phyloP scores from a whole-genome alignment of 2,113 vertebrate genomes.

The Cottus gobio region DNA sequence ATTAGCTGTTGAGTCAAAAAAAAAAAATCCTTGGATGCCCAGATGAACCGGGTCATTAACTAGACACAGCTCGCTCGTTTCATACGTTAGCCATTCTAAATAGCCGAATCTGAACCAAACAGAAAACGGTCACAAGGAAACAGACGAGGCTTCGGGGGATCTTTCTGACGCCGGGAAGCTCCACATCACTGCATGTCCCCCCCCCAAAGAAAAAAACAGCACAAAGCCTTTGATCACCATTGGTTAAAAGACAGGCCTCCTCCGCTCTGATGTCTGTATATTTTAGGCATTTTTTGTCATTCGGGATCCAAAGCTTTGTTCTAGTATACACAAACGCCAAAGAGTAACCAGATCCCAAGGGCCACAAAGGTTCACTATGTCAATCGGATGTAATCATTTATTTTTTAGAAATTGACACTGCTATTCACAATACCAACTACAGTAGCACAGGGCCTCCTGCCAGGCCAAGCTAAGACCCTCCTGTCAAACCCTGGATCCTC shows the following conservation, averaged over 20 bases:
- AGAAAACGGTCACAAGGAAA: not conserved
- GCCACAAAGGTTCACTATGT: not conserved
- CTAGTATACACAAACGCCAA: not conserved
- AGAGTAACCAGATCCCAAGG: not conserved
- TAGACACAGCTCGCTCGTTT: not conserved
- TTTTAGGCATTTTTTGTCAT: not conserved
- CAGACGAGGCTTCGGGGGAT: conserved; percentile 1
- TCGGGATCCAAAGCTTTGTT: not conserved
- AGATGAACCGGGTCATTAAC: not conserved
- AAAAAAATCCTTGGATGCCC: too few species aligned
- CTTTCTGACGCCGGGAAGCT: conserved; percentile 13
- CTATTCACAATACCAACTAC: not conserved
- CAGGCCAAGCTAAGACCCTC: not conserved
- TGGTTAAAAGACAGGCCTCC: conserved; percentile 31
- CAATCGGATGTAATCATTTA: not conserved
- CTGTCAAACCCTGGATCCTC: conserved; percentile 1
- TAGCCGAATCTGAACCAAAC: not conserved
- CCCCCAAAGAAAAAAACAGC: not conserved
- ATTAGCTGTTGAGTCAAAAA: too few species aligned
- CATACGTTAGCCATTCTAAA: not conserved
- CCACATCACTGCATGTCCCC: not conserved
- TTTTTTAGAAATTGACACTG: not conserved
- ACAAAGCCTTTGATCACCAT: conserved; percentile 45
- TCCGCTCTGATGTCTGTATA: not conserved
- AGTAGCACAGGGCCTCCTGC: not conserved